A percentile compares a stretch with the other conserved stretches of the same genome.
These are phyloP conservation scores for Peromyscus attwateri DNA, from an alignment of 2,797 vertebrate species.

Conservation along the genomic window DNA sequence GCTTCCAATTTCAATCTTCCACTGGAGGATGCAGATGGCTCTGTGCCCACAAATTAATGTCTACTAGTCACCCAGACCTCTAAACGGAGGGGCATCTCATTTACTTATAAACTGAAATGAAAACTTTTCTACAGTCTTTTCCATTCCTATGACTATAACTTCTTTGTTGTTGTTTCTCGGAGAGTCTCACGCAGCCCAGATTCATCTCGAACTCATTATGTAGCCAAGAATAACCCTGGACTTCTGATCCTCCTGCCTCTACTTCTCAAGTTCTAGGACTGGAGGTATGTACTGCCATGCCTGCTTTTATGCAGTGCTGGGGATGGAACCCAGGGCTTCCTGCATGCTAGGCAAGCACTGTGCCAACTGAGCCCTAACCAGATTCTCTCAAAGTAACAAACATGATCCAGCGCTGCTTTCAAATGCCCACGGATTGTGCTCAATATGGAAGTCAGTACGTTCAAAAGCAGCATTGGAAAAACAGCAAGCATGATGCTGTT, in stretches of 20 bases:
- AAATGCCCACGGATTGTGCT: neutral
- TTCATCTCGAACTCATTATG: neutral
- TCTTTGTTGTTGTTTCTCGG: neutral
- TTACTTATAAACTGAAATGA: neutral
- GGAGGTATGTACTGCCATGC: neutral
- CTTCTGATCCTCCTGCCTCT: neutral
- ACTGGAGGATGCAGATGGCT: neutral
- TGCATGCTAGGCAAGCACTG: neutral
- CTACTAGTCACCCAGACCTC: neutral
- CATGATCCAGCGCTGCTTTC: neutral
- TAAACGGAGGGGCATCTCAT: neutral
- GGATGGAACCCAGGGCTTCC: neutral
- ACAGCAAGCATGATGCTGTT: neutral
- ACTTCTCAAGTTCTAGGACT: neutral
- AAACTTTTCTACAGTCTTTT: constrained; percentile 12
- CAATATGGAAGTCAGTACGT: neutral
- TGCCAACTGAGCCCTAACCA: neutral
- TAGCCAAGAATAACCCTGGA: neutral
- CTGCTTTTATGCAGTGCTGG: neutral
- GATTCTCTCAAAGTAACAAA: constrained; percentile 48
- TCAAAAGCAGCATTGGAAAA: constrained; percentile 45
- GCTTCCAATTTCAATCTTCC: neutral
- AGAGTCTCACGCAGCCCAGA: no score
- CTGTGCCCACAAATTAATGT: neutral
- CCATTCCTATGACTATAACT: neutral